Conservation (phyloP, 2,113 vertebrate species). For the Scytalopus superciliaris region DNA sequence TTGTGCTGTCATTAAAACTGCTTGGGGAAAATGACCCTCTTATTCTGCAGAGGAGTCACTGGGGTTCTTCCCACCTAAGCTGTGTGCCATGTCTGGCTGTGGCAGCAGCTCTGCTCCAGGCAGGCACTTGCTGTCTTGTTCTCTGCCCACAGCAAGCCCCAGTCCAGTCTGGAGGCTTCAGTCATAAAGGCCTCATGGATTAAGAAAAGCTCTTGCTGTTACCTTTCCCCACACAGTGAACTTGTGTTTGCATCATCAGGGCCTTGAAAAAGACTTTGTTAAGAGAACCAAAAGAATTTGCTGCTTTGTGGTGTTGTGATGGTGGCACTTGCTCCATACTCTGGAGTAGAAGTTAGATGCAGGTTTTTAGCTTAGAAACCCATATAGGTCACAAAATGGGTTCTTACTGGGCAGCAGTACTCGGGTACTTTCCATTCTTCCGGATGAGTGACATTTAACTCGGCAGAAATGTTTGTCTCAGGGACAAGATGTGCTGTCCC, state of each 20-base stretch:
- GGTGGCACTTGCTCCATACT: neutral
- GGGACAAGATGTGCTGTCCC: neutral
- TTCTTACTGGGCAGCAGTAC: neutral
- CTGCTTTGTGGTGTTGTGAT: neutral
- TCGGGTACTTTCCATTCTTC: neutral
- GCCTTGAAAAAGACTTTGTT: neutral
- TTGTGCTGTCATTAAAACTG: neutral
- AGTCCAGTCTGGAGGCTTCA: neutral
- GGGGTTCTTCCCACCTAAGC: neutral
- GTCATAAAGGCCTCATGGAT: neutral
- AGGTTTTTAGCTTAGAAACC: neutral
- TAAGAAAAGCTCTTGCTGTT: neutral
- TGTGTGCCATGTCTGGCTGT: neutral
- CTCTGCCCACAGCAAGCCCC: neutral
- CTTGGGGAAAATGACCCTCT: neutral
- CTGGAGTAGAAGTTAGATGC: neutral
- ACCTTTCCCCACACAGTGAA: neutral
- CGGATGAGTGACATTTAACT: fast-evolving
- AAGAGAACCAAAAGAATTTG: neutral
- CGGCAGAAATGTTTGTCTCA: neutral
- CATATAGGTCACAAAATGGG: neutral
- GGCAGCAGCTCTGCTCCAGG: neutral
- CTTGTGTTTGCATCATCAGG: neutral
- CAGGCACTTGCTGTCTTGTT: neutral
- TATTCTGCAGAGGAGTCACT: neutral